These are phyloP conservation scores for Apamea anceps DNA, from an alignment of 2,888 invertebrate species.

Conservation along the genomic window DNA sequence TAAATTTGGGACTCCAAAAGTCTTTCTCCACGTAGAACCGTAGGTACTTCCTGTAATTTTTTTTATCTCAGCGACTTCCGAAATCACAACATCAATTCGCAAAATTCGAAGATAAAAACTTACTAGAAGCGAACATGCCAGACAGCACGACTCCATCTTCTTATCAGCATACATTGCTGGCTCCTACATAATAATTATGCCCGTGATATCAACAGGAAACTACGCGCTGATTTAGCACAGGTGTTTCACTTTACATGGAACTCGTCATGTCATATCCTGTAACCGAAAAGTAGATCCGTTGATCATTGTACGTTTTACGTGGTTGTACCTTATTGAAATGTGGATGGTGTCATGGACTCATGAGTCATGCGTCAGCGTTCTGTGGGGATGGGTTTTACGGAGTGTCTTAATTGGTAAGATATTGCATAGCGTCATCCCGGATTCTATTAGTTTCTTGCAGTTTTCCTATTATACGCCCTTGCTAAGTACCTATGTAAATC, in stretches of 20 bases:
- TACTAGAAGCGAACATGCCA: constrained; percentile 56
- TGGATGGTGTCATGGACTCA: constrained; percentile 22
- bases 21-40: background rate
- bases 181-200: constrained; percentile 36
- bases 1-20: background rate
- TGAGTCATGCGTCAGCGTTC: constrained; percentile 42
- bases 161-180: constrained; percentile 59
- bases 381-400: constrained; percentile 49
- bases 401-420: constrained; percentile 46
- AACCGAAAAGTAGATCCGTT: constrained; percentile 56
- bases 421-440: constrained; percentile 54
- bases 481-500: background rate
- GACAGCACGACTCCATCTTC: constrained; percentile 64
- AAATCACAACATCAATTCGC: constrained; percentile 49
- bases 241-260: constrained; percentile 79
- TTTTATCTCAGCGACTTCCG: constrained; percentile 15
- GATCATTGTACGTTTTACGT: constrained; percentile 37
- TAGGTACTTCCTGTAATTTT: background rate
- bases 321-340: constrained; percentile 33
- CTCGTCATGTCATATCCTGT: constrained; percentile 74
- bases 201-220: constrained; percentile 81
- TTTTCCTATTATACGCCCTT: constrained; percentile 53
- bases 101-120: constrained; percentile 49
- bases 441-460: constrained; percentile 43
- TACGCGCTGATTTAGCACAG: constrained; percentile 77